Evolutionary conservation across 1,140 invertebrate genomes (phyloP).

Genomic region (Pemphigus obesinymphae): DNA sequence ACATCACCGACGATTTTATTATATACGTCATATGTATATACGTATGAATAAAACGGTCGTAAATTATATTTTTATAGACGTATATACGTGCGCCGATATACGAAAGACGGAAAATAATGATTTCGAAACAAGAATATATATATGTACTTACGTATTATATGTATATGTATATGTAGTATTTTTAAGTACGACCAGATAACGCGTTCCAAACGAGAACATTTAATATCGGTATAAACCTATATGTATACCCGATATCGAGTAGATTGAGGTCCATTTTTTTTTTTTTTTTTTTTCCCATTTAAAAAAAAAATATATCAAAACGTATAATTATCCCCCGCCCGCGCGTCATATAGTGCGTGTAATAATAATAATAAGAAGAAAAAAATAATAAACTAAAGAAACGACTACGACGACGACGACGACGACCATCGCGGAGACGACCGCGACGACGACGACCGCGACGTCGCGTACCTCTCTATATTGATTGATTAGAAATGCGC

Average conservation of each 20-base stretch:
- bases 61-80: slow-evolving; percentile 40
- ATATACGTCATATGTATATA: not conserved
- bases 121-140: slow-evolving; percentile 20
- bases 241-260: not conserved
- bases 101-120: slow-evolving; percentile 35
- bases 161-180: not conserved
- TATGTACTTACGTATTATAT: no score
- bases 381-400: not conserved
- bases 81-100: not conserved
- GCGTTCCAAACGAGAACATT: not conserved
- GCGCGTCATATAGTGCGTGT: no score
- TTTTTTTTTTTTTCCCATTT: slow-evolving; percentile 2
- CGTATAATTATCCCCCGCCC: slow-evolving; percentile 35
- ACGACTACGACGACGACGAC: not conserved
- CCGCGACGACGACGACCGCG: not conserved
- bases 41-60: slow-evolving; percentile 29
- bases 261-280: slow-evolving; percentile 18
- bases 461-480: not conserved
- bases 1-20: not conserved
- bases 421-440: not conserved
- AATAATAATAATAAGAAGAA: no score
- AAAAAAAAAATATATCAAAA: slow-evolving; percentile 30
- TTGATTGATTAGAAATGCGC: slow-evolving; percentile 32
- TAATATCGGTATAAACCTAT: not conserved
- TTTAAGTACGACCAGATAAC: slow-evolving; percentile 18